Base-by-base conservation (phyloP, 2,113 vertebrate species). In the Tragelaphus scriptus region DNA sequence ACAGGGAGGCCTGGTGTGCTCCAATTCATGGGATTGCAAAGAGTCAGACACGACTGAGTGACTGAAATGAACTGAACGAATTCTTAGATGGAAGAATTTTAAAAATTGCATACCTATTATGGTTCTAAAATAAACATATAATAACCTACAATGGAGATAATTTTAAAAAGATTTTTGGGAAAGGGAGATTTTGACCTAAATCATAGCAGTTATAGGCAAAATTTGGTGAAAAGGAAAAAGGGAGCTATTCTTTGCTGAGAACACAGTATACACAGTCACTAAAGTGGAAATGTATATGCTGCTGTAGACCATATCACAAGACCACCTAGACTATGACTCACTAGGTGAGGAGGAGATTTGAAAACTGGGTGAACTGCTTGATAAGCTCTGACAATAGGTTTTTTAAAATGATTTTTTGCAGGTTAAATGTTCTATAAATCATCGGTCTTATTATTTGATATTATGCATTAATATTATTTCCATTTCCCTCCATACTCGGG, bases 41-140 rank as follows among this genome's bases (percentile, higher is more conserved):
- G 26, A 28, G 11, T 61, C 5, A 0, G 26, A 61, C 11, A 28
- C 0, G 0, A 12, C 28, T 61, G 13, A 61, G 59, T 6, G 14
- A 61, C 12, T 61, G 59, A 61, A 61, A 28, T 63, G 59, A 14
- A 30, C 12, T 61, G 59, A 30, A 30, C 59, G 59, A 63, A 65
- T 75, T 89, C 1, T 87, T 94, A 51, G 6, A n/a, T 84, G 16
- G 15, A 65, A 77, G 9, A 65, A 26, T 47, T 32, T 71, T 81
- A 82, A 28, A 11, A 44, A 17, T 14, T 40, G 3, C 23, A 11
- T 81, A 65, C n/a, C 12, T 63, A 10, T 56, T 47, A 28, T 28
- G 44, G 51, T 3, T 93, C 40, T 92, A 85, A 88, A 82, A 56
- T 68, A 14, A 75, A 96, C 90, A 1, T 15, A 75, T 63, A 25